Conservation (phyloP, 2,113 vertebrate species). For the Siniperca knerii region DNA sequence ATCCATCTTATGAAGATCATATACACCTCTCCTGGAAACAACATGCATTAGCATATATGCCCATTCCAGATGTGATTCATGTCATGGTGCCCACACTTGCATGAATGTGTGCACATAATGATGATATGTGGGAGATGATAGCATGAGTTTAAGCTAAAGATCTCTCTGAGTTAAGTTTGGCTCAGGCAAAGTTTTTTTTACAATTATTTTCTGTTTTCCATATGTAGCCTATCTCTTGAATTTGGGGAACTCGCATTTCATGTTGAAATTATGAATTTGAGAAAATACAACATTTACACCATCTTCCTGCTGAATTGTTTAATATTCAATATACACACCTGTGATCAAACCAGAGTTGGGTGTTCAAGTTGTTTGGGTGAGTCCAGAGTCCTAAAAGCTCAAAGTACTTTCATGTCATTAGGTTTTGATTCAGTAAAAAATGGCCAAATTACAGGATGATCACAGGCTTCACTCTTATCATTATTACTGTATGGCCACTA, state of each 20-base stretch:
- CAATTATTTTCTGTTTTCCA: not conserved
- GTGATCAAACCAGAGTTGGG: not conserved
- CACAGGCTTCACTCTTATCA: not conserved
- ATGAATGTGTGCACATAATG: not conserved
- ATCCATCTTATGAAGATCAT: slow-evolving; percentile 53
- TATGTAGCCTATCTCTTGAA: not conserved
- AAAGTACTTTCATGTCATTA: not conserved
- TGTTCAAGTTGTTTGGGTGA: not conserved
- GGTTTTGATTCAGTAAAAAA: not conserved
- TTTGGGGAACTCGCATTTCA: not conserved
- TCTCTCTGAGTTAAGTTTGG: not conserved
- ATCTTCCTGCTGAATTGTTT: not conserved
- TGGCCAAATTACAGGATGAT: not conserved
- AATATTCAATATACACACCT: not conserved
- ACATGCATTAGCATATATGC: slow-evolving; percentile 15
- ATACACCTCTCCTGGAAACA: slow-evolving; percentile 15
- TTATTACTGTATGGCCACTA: not conserved
- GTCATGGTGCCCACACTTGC: slow-evolving; percentile 17
- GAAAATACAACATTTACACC: not conserved
- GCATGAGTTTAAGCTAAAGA: not conserved
- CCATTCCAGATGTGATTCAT: slow-evolving; percentile 28
- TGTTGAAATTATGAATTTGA: not conserved
- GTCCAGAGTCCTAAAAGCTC: not conserved
- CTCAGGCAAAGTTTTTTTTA: not conserved
- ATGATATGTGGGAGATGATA: slow-evolving; percentile 1